These are phyloP conservation scores for Echiichthys vipera DNA, from an alignment of 2,797 vertebrate species.

Conservation along the genomic window DNA sequence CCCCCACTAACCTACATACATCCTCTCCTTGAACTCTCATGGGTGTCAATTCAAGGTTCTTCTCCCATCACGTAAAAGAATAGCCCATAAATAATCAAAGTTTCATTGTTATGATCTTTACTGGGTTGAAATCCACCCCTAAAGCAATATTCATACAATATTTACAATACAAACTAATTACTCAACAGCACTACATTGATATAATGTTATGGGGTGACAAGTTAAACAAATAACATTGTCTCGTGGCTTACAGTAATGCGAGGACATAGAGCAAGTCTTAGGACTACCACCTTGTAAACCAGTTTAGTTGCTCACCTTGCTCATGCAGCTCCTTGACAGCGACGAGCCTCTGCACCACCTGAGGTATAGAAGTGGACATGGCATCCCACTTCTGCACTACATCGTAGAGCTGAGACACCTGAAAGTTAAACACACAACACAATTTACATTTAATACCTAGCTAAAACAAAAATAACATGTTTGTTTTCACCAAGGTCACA, in stretches of 20 bases:
- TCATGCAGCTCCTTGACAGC: conserved; percentile 93
- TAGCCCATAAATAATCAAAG: conserved; percentile 36
- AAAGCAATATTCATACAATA: conserved; percentile 42
- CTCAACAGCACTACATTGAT: conserved; percentile 19
- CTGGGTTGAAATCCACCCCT: conserved; percentile 19
- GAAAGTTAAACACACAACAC: conserved; percentile 36
- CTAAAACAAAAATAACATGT: background rate
- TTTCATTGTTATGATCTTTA: conserved; percentile 43
- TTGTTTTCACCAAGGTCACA: background rate
- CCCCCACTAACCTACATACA: conserved; percentile 67
- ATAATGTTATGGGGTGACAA: background rate
- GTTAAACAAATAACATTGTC: background rate
- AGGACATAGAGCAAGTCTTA: background rate
- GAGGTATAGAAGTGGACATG: conserved; percentile 89
- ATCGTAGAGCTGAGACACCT: conserved; percentile 93
- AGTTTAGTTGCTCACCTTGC: conserved; percentile 85
- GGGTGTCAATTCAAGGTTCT: conserved; percentile 71
- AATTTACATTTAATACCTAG: background rate
- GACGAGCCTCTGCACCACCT: conserved; percentile 92
- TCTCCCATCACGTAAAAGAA: conserved; percentile 47
- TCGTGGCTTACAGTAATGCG: background rate
- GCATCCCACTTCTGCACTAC: conserved; percentile 93
- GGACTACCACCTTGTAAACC: background rate
- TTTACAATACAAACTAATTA: conserved; percentile 35
- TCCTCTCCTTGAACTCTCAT: conserved; percentile 68